Conservation (phyloP, 2,888 invertebrate genomes). For the Leptothorax acervorum region DNA sequence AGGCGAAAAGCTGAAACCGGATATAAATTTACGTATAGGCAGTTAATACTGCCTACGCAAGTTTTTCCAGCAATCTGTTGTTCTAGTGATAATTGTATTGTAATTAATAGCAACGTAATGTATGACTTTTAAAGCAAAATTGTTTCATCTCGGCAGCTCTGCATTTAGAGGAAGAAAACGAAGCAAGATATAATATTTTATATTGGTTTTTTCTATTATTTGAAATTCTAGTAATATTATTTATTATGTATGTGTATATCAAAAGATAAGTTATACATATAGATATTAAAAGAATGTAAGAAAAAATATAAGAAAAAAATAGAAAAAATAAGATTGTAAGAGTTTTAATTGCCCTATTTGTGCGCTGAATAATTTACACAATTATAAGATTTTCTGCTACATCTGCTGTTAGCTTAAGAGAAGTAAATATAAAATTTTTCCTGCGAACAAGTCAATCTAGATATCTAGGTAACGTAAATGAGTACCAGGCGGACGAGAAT, state of each 20-base stretch:
- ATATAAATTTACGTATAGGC: not conserved
- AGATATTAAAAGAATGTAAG: not conserved
- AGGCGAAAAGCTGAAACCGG: conserved; percentile 27
- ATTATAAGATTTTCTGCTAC: too few relatives aligned
- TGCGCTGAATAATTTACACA: too few relatives aligned
- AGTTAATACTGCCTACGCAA: not conserved
- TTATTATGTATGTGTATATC: not conserved
- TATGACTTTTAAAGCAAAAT: not conserved
- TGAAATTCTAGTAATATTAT: not conserved
- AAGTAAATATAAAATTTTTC: too few relatives aligned
- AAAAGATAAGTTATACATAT: not conserved
- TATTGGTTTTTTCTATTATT: not conserved
- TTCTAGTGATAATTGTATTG: not conserved
- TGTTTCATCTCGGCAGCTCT: not conserved
- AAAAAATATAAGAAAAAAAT: not conserved
- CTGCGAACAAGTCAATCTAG: not conserved
- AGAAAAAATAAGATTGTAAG: not conserved
- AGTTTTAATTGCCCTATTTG: not conserved
- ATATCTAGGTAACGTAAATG: not conserved
- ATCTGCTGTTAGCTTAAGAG: too few relatives aligned
- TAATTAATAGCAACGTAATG: not conserved
- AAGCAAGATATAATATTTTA: not conserved
- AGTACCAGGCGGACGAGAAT: not conserved
- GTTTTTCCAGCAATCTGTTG: not conserved
- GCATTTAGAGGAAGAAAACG: not conserved